Percentiles rank a stretch among this genome's conserved stretches.
phyloP scores from a whole-genome alignment of 2,113 vertebrate genomes.

The Clarias magur region DNA sequence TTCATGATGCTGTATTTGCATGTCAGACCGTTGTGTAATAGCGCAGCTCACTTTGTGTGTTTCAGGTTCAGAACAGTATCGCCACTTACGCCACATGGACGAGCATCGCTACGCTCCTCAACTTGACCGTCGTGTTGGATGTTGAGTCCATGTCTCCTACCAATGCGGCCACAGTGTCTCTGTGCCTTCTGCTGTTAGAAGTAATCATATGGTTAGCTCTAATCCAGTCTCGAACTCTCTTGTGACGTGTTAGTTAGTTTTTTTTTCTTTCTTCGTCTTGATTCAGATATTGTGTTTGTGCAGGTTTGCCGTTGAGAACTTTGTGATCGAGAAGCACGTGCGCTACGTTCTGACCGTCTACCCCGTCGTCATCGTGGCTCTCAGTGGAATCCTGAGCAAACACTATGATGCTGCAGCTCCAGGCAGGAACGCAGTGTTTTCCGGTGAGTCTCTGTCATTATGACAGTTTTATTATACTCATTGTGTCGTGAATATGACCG shows the following conservation, averaged over 20 bases:
- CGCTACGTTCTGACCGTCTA: constrained; percentile 76
- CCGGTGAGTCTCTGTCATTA: constrained; percentile 64
- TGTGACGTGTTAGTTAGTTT: not conserved
- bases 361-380: constrained; percentile 74
- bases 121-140: constrained; percentile 74
- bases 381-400: constrained; percentile 64
- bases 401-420: constrained; percentile 59
- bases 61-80: constrained; percentile 83
- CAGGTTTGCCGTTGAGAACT: constrained; percentile 81
- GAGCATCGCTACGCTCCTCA: constrained; percentile 77
- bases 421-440: constrained; percentile 66
- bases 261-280: not conserved
- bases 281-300: not conserved
- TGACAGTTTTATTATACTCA: not conserved
- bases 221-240: not conserved
- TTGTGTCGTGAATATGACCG: not conserved
- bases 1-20: not conserved
- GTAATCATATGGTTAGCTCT: constrained; percentile 73
- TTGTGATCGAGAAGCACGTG: constrained; percentile 77
- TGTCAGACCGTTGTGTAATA: not conserved
- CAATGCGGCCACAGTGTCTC: constrained; percentile 69
- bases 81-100: constrained; percentile 79
- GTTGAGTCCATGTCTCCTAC: constrained; percentile 61
- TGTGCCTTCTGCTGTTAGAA: constrained; percentile 74
- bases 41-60: not conserved